These are phyloP conservation scores for Epistrophella euchroma DNA, from an alignment of 2,888 invertebrate species.

Conservation along the genomic window DNA sequence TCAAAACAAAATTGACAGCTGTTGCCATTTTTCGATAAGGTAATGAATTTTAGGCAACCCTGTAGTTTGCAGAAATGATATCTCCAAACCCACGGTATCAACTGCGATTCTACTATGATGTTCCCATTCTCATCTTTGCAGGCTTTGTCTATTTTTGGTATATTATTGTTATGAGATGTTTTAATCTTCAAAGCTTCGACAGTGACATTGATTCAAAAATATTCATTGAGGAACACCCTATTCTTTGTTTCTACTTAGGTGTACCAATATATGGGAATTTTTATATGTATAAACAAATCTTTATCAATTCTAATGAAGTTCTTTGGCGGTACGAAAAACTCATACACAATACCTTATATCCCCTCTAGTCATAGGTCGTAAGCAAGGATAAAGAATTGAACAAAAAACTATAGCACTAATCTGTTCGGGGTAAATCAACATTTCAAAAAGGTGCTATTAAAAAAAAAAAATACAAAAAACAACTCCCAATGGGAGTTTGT, in stretches of 20 bases:
- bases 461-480: neutral
- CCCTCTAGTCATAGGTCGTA: neutral
- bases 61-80: no score
- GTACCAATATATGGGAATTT: neutral
- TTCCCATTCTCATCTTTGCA: no score
- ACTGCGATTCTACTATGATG: no score
- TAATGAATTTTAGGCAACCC: no score
- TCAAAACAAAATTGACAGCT: no score
- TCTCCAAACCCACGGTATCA: no score
- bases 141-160: no score
- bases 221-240: neutral
- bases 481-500: neutral
- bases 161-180: no score
- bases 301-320: neutral
- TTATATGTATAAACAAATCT: no score
- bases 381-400: neutral
- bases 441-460: neutral
- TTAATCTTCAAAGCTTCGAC: no score
- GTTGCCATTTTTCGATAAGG: no score
- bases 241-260: neutral
- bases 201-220: neutral
- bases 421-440: neutral
- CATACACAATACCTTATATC: neutral
- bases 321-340: neutral
- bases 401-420: neutral